Base-by-base conservation (phyloP, 2,888 invertebrate species). In the Proisotoma minuta region DNA sequence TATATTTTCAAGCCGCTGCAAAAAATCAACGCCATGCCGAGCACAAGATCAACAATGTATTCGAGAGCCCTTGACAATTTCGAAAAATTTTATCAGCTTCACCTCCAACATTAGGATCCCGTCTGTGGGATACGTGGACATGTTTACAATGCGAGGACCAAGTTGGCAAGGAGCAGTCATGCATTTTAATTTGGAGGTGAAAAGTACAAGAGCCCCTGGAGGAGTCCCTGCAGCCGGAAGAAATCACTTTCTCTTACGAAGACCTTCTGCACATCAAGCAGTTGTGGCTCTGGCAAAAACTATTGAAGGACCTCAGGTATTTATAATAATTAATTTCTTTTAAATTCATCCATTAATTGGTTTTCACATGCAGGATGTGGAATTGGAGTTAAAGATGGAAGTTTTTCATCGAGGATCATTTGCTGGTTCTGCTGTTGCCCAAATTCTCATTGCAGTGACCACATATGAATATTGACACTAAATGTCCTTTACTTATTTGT, bases 31-130 rank as follows among this genome's bases (percentile, higher is more conserved):
- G 26, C 52, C 67, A 49, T 70, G 70, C 57, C 22, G 51, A 0
- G 57, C 66, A 2, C 48, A 63, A 8, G 66, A 66, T 48, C 28
- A 60, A 1, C 57, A 59, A 12, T 97, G 97, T 75, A 82, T 87
- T 57, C 84, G 84, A 50, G 85, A 85, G 74, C 94, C 97, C 0
- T 84, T 91, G 50, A 88, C 91, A 57, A 89, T 89, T 77, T 92
- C 92, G 29, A 94, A 88, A 81, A 94, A 96, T 79, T 97, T 91
- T 78, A 89, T 98, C 73, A 90, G 94, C 0, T 87, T 98, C 75
- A 89, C 91, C 0, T 89, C 93, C 24, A 88, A 90, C 76, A 80
- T 90, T 59, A 86, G 86, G 57, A 82, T 92, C 40, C 74, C 80
- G 1, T 75, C 79, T 65, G 76, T 78, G 8, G 85, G 85, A 1